Evolutionary conservation across 2,888 invertebrate genomes (phyloP).

Genomic region (Drosophila prolongata): DNA sequence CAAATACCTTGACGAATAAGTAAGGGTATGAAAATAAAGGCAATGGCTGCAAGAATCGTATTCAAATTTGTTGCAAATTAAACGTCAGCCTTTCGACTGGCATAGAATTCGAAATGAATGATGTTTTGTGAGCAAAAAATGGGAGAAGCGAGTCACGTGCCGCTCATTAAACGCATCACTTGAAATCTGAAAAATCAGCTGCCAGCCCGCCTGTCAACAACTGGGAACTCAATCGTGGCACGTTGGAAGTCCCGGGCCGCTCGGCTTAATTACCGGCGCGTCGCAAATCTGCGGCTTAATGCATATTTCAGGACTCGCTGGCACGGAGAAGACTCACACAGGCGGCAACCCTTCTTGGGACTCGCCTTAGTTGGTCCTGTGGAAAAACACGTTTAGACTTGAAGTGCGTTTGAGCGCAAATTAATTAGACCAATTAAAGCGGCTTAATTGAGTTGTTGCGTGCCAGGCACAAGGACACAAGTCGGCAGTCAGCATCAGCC

Average conservation of each 20-base stretch:
- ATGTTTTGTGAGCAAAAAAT: slow-evolving; percentile 16
- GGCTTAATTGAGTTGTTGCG: slow-evolving; percentile 84
- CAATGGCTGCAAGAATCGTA: background rate
- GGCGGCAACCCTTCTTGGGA: slow-evolving; percentile 60
- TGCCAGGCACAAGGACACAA: slow-evolving; percentile 54
- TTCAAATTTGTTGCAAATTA: slow-evolving; percentile 42
- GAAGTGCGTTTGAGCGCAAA: slow-evolving; percentile 82
- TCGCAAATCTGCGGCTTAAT: slow-evolving; percentile 74
- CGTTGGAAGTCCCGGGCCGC: slow-evolving; percentile 36
- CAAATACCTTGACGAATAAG: background rate
- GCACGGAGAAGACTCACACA: slow-evolving; percentile 3
- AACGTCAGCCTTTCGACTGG: slow-evolving; percentile 24
- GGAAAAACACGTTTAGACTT: slow-evolving; percentile 77
- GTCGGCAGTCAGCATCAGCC: slow-evolving; percentile 36
- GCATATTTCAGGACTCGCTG: slow-evolving; percentile 61
- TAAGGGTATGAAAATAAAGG: background rate
- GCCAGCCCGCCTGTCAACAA: slow-evolving; percentile 42
- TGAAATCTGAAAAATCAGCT: slow-evolving; percentile 70
- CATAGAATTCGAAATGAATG: slow-evolving; percentile 34
- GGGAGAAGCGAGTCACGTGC: slow-evolving; percentile 70
- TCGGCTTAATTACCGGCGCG: slow-evolving; percentile 69
- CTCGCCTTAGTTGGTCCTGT: slow-evolving; percentile 31
- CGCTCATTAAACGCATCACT: slow-evolving; percentile 82
- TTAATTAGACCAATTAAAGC: slow-evolving; percentile 84
- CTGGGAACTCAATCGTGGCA: slow-evolving; percentile 44